These are phyloP conservation scores for Leptogaster cylindrica DNA, from an alignment of 2,888 invertebrate species.

Conservation along the genomic window DNA sequence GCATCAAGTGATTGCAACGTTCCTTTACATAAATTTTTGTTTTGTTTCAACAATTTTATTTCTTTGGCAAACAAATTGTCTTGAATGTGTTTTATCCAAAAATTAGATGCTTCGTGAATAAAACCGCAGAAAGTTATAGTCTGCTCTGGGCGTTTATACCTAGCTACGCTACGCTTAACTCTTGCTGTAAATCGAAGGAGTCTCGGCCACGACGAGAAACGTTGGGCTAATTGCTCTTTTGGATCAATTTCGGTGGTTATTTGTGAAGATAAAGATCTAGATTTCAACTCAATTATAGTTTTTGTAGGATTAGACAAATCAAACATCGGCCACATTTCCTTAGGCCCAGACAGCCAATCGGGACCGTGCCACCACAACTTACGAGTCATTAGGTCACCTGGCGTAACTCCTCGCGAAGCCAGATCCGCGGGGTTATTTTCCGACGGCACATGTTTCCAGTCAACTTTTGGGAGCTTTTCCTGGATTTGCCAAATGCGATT, in stretches of 20 bases:
- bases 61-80: neutral
- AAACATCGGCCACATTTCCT: neutral
- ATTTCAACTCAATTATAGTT: neutral
- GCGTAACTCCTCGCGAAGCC: neutral
- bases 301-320: neutral
- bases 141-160: too few relatives aligned
- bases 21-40: neutral
- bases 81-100: neutral
- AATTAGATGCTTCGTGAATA: neutral
- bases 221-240: neutral
- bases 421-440: constrained; percentile 7
- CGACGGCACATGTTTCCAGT: neutral
- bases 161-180: neutral
- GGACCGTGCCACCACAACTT: constrained; percentile 2
- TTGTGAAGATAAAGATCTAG: neutral
- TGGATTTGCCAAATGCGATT: neutral
- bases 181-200: neutral
- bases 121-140: neutral
- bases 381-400: neutral
- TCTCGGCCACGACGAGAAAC: neutral
- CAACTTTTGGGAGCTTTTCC: neutral
- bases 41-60: neutral
- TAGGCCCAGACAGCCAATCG: neutral
- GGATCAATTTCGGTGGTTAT: neutral
- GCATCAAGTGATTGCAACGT: neutral